Evolutionary conservation across 2,797 vertebrate species (phyloP), one percentile per base, ranked within the genome.

Genomic region (Melanotaenia boesemani): DNA sequence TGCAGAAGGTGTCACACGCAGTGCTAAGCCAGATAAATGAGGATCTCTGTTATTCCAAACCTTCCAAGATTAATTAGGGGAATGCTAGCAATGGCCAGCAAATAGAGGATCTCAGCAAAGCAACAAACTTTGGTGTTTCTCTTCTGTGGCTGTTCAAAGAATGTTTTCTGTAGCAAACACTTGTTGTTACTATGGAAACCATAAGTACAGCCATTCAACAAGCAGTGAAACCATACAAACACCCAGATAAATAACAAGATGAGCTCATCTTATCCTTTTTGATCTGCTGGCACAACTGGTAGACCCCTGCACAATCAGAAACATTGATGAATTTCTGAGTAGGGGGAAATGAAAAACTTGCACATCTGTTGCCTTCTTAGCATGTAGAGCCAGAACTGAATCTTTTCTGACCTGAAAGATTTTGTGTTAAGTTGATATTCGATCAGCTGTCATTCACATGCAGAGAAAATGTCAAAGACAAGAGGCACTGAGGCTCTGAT

Each of bases 371-470:
- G 22, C 6, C 26, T 80, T 86, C 81, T 41, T 7, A 52, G 54
- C 79, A 82, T 58, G 37, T 30, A 70, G 36, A 63, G 32, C 18
- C 4, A 4, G 37, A 10, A 5, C 37, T 82, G 72, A 72, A 86
- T 79, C 75, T 82, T 86, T 80, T 71, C 83, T 81, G 72, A 84
- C 68, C 76, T 50, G 16, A 82, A 54, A 81, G 71, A 73, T 74
- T 22, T 39, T 79, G 83, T 82, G 85, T 78, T 78, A 80, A 69
- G 66, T 52, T 72, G 73, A 85, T 83, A 70, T 86, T 84, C 80
- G 76, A 79, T 69, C 82, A 70, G 65, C 52, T 68, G 73, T 66
- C 72, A 55, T 57, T 37, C 58, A 48, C 37, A 50, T 30, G 65
- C 67, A 58, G 26, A 20, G 44, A 68, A 87, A 87, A 90, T 80